Percentiles rank a stretch among this genome's conserved stretches.
Conservation (phyloP, 2,888 invertebrate genomes). For the Polyommatus icarus region DNA sequence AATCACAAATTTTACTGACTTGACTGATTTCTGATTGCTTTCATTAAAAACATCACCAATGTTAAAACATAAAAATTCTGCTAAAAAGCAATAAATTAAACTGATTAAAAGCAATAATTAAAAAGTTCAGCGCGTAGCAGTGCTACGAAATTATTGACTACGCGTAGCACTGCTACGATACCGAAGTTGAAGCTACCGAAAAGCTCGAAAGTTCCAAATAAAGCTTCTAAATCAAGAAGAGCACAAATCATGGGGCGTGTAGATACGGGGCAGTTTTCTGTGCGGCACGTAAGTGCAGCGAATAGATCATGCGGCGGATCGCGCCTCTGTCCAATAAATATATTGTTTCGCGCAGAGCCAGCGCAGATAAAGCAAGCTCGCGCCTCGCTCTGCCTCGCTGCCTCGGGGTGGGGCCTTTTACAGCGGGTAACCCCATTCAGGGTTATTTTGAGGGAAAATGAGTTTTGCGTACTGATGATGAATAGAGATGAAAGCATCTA, state of each 20-base stretch:
- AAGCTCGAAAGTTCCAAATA: conserved; percentile 22
- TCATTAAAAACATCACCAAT: too few species aligned
- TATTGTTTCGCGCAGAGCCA: conserved; percentile 79
- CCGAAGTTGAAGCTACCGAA: not conserved
- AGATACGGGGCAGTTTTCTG: conserved; percentile 43
- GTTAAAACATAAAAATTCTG: too few species aligned
- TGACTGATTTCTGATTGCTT: too few species aligned
- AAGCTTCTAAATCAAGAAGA: conserved; percentile 26
- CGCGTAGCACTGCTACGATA: not conserved
- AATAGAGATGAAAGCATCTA: too few species aligned
- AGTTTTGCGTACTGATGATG: too few species aligned
- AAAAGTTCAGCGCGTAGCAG: not conserved
- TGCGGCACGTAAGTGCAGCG: conserved; percentile 55
- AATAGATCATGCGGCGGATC: conserved; percentile 75
- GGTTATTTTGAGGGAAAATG: too few species aligned
- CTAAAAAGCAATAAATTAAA: too few species aligned
- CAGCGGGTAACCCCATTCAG: conserved; percentile 44
- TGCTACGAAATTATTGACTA: not conserved
- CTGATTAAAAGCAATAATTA: too few species aligned
- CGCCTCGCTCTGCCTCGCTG: conserved; percentile 73
- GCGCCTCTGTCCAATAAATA: conserved; percentile 77
- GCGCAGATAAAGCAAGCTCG: conserved; percentile 79
- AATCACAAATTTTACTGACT: too few species aligned
- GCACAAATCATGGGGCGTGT: conserved; percentile 32
- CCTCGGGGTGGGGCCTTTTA: conserved; percentile 48